Evolutionary conservation across 2,888 invertebrate genomes (phyloP).

Genomic region (Dryococelus australis): DNA sequence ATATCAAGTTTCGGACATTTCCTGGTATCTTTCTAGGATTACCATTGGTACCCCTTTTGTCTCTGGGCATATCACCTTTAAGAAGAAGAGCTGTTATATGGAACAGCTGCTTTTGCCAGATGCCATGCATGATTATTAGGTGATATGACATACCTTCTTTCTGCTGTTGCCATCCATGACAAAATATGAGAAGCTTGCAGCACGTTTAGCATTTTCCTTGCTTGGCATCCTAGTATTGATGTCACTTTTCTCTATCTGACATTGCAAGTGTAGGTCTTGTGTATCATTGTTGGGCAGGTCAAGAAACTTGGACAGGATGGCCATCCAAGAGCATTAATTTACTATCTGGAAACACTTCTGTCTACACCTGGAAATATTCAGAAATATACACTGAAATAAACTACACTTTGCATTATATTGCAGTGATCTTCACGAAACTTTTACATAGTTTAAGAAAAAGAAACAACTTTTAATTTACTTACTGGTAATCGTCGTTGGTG

Average conservation of each 20-base stretch:
- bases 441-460: no score
- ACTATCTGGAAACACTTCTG: no score
- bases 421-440: no score
- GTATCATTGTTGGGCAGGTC: slow-evolving; percentile 11
- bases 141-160: background rate
- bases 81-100: no score
- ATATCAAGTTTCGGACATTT: background rate
- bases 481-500: no score
- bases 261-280: background rate
- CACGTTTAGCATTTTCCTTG: background rate
- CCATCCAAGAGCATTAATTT: background rate
- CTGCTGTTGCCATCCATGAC: background rate
- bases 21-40: background rate
- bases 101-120: background rate
- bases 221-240: background rate
- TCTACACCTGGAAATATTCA: no score
- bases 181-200: background rate
- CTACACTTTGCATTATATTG: no score
- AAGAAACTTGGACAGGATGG: background rate
- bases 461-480: no score
- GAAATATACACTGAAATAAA: no score
- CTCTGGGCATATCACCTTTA: background rate
- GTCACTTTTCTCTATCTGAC: background rate
- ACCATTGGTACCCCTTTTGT: background rate
- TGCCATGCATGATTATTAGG: background rate